A percentile compares a stretch with the other conserved stretches of the same genome.
Evolutionary conservation across 2,797 vertebrate species (phyloP).

Genomic region (Oryzias sinensis): DNA sequence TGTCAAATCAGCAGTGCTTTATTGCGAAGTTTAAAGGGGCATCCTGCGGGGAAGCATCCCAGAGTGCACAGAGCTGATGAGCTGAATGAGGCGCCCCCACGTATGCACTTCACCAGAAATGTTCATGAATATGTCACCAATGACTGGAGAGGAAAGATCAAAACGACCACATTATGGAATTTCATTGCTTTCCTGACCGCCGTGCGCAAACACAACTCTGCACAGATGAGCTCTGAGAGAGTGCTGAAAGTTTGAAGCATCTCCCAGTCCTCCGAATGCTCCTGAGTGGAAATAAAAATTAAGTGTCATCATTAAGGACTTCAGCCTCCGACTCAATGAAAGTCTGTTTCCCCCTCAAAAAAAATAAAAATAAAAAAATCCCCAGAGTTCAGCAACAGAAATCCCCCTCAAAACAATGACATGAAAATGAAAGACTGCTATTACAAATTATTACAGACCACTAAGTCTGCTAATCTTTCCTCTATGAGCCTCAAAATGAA

Average conservation of each 20-base stretch:
- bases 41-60: constrained; percentile 11
- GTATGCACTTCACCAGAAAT: constrained; percentile 14
- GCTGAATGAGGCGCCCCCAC: constrained; percentile 5
- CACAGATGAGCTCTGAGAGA: constrained; percentile 41
- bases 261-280: constrained; percentile 18
- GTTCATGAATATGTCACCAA: constrained; percentile 8
- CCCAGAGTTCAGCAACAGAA: constrained; percentile 25
- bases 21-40: constrained; percentile 30
- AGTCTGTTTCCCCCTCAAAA: constrained; percentile 33
- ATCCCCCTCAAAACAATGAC: constrained; percentile 26
- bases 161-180: constrained; percentile 17
- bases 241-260: constrained; percentile 55
- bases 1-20: constrained; percentile 32
- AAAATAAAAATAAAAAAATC: constrained; percentile 20
- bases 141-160: constrained; percentile 6
- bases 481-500: constrained; percentile 13
- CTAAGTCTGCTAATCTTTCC: constrained; percentile 20
- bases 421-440: constrained; percentile 35
- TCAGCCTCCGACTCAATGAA: constrained; percentile 37
- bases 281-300: constrained; percentile 72
- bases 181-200: constrained; percentile 15
- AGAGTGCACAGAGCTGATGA: constrained; percentile 3
- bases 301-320: constrained; percentile 57
- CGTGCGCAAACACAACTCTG: constrained; percentile 21
- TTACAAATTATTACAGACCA: constrained; percentile 29